phyloP scores from a whole-genome alignment of 2,113 vertebrate genomes.

The Ia io region DNA sequence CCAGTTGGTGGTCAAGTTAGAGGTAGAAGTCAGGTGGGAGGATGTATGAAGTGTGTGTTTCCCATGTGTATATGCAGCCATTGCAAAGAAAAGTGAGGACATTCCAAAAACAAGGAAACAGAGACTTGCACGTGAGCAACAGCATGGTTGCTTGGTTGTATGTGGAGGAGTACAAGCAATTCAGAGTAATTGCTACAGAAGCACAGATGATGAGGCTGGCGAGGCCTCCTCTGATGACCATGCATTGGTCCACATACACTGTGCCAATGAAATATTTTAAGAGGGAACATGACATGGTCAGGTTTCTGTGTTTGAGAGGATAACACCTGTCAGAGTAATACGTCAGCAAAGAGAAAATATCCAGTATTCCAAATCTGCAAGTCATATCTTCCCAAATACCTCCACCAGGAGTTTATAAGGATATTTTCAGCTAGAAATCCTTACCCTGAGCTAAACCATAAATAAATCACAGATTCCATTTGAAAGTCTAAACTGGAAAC shows the following conservation, averaged over 20 bases:
- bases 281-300: not conserved
- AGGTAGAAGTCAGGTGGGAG: not conserved
- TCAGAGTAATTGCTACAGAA: not conserved
- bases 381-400: not conserved
- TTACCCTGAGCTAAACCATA: not conserved
- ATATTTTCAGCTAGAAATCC: not conserved
- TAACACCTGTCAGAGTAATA: not conserved
- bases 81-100: not conserved
- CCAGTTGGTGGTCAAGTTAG: not conserved
- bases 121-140: not conserved
- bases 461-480: not conserved
- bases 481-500: not conserved
- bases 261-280: not conserved
- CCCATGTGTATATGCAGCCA: not conserved
- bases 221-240: not conserved
- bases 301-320: not conserved
- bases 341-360: not conserved
- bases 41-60: not conserved
- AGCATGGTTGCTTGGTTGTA: not conserved
- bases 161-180: not conserved
- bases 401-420: not conserved
- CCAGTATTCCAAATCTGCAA: not conserved
- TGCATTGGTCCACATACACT: not conserved
- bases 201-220: not conserved
- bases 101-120: not conserved